Conservation (phyloP, 2,888 invertebrate genomes). For the Pristionchus japonicus region DNA sequence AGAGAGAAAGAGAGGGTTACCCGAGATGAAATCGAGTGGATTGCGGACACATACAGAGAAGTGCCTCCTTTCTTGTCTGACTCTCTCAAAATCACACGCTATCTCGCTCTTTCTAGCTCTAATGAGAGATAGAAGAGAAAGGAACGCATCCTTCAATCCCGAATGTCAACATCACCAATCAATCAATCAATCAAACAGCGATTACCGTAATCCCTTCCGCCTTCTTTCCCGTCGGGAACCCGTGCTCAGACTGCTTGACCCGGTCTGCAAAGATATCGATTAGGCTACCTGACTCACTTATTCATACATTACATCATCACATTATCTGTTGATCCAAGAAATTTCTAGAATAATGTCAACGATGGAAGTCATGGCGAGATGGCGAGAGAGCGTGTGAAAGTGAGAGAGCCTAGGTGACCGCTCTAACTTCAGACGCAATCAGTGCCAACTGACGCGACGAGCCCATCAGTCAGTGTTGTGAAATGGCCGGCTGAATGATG, state of each 20-base stretch:
- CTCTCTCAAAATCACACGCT: background rate
- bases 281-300: no score
- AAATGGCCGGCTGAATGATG: background rate
- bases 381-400: background rate
- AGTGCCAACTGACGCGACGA: background rate
- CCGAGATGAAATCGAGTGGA: background rate
- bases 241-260: background rate
- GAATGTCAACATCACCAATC: background rate
- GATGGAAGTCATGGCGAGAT: no score
- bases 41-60: background rate
- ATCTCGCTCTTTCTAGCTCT: background rate
- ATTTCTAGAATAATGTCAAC: no score
- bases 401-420: background rate
- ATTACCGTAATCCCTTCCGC: slow-evolving; percentile 35
- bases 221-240: slow-evolving; percentile 2
- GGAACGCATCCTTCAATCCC: background rate
- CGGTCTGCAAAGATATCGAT: slow-evolving; percentile 13
- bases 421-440: background rate
- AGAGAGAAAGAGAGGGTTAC: background rate
- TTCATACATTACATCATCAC: no score
- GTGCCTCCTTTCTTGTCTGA: background rate
- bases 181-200: slow-evolving; percentile 23
- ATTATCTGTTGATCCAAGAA: no score
- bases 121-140: background rate
- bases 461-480: background rate